phyloP scores from a whole-genome alignment of 2,113 vertebrate genomes.

The Malurus alboscapulatus region DNA sequence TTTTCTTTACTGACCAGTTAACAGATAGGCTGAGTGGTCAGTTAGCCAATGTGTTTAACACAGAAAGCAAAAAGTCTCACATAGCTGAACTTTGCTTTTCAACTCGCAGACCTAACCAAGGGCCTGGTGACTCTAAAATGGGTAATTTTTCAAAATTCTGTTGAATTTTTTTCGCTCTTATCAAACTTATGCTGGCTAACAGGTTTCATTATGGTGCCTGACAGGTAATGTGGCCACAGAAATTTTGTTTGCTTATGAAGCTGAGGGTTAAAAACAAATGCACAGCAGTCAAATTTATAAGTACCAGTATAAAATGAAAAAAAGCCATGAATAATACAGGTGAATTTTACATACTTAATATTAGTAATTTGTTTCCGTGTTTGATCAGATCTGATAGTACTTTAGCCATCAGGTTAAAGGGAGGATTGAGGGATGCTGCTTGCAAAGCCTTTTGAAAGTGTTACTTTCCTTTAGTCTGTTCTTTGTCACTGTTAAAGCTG shows the following conservation, averaged over 20 bases:
- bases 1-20: not conserved
- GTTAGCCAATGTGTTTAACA: not conserved
- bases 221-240: not conserved
- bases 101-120: not conserved
- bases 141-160: not conserved
- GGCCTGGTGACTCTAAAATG: not conserved
- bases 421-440: not conserved
- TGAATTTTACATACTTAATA: not conserved
- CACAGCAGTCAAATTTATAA: accelerated
- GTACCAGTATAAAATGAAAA: not conserved
- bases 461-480: not conserved
- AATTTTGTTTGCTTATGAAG: not conserved
- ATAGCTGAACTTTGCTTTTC: not conserved
- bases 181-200: accelerated
- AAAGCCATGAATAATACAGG: not conserved
- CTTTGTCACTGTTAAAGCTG: not conserved
- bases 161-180: not conserved
- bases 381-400: not conserved
- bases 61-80: not conserved
- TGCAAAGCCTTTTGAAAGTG: not conserved
- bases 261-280: accelerated
- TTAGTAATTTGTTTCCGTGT: not conserved
- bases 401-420: not conserved
- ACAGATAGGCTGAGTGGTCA: not conserved
- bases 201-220: not conserved